These are phyloP conservation scores for Pristiophorus japonicus DNA, from an alignment of 2,113 vertebrate genomes.

Conservation along the genomic window DNA sequence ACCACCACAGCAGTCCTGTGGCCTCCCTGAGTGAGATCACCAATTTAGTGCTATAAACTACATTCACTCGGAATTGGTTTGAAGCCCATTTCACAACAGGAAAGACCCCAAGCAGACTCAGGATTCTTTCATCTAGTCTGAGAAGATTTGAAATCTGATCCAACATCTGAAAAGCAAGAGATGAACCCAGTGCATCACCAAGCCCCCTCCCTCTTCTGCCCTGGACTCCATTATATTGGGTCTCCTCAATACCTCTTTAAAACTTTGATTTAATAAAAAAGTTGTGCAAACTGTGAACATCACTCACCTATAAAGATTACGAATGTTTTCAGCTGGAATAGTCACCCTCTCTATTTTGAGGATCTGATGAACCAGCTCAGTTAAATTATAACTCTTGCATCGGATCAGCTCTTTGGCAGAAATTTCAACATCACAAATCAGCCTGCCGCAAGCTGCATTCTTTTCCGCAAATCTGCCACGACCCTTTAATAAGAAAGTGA, in stretches of 20 bases:
- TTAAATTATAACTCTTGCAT: slow-evolving; percentile 90
- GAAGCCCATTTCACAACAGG: not conserved
- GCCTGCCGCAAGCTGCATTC: slow-evolving; percentile 84
- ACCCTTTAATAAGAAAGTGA: slow-evolving; percentile 58
- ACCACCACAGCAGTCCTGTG: not conserved
- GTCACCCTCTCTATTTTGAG: slow-evolving; percentile 70
- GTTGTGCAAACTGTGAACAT: not conserved
- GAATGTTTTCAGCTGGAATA: slow-evolving; percentile 71
- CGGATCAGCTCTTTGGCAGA: slow-evolving; percentile 94
- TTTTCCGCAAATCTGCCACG: slow-evolving; percentile 86
- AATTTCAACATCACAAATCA: slow-evolving; percentile 91
- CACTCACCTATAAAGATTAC: slow-evolving; percentile 76
- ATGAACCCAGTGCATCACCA: too few relatives aligned
- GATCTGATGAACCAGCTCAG: slow-evolving; percentile 79
- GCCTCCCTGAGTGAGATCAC: not conserved
- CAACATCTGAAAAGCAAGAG: not conserved
- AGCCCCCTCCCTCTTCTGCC: not conserved
- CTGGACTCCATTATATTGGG: not conserved
- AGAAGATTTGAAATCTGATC: not conserved
- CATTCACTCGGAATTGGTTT: not conserved
- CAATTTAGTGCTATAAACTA: not conserved
- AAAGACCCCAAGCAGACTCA: not conserved
- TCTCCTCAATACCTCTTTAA: not conserved
- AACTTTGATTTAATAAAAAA: not conserved
- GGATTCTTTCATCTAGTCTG: too few relatives aligned